Evolutionary conservation across 2,797 vertebrate genomes (phyloP).

Genomic region (Hoplostethus mediterraneus): DNA sequence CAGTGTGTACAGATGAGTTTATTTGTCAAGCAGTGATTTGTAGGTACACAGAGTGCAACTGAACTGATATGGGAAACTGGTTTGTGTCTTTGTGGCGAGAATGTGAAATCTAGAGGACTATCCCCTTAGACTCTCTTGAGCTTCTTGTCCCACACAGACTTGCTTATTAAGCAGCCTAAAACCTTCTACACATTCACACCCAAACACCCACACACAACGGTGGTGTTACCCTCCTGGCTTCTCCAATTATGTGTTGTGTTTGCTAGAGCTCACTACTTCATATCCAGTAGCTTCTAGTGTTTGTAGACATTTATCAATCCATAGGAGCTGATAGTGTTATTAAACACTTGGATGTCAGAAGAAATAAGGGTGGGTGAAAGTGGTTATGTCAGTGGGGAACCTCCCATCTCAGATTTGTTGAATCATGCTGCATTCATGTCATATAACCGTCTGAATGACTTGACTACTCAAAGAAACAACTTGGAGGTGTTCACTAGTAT

Average conservation of each 20-base stretch:
- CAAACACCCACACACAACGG: not conserved
- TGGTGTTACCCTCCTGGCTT: not conserved
- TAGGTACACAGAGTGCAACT: slow-evolving; percentile 1
- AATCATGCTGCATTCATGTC: too few relatives aligned
- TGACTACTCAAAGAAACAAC: too few relatives aligned
- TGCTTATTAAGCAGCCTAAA: too few relatives aligned
- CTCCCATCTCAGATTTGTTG: too few relatives aligned
- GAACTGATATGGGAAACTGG: not conserved
- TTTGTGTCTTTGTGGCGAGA: slow-evolving; percentile 13
- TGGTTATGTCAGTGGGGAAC: too few relatives aligned
- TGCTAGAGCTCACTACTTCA: not conserved
- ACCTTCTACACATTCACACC: too few relatives aligned
- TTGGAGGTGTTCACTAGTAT: too few relatives aligned
- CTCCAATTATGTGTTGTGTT: not conserved
- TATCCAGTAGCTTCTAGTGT: not conserved
- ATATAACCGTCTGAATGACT: too few relatives aligned
- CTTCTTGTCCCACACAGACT: too few relatives aligned
- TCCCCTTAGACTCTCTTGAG: too few relatives aligned
- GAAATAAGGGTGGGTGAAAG: too few relatives aligned
- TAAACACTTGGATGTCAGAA: too few relatives aligned
- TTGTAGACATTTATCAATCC: not conserved
- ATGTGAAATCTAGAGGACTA: not conserved
- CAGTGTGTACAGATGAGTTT: slow-evolving; percentile 15
- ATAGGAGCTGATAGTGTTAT: not conserved
- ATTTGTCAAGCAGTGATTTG: not conserved